Conservation (phyloP, 2,888 invertebrate species). For the Cartodere bifasciata region DNA sequence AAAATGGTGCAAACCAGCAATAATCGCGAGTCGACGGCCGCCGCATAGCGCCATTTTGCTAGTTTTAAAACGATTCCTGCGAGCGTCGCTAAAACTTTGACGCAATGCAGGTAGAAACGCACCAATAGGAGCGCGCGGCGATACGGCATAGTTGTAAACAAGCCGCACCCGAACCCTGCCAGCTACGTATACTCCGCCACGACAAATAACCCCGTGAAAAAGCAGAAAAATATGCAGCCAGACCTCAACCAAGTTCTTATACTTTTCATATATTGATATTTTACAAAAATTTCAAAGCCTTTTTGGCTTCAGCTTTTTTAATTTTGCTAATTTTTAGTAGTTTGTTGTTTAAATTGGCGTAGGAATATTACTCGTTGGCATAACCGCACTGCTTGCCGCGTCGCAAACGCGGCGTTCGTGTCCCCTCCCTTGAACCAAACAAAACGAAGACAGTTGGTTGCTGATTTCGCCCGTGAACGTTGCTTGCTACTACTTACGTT, state of each 20-base stretch:
- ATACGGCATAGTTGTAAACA: conserved; percentile 52
- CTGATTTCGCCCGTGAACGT: conserved; percentile 29
- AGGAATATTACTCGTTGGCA: conserved; percentile 37
- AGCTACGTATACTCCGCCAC: conserved; percentile 46
- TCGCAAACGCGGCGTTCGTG: conserved; percentile 24
- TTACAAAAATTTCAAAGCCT: neutral
- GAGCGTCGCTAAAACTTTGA: conserved; percentile 43
- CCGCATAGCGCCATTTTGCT: no score
- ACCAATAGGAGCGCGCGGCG: conserved; percentile 58
- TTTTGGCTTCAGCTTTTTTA: neutral
- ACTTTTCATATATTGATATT: neutral
- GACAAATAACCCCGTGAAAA: conserved; percentile 46
- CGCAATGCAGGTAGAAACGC: conserved; percentile 77
- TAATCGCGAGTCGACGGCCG: no score
- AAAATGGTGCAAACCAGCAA: no score
- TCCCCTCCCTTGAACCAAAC: conserved; percentile 28
- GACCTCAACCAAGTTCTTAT: no score
- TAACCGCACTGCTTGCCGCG: conserved; percentile 36
- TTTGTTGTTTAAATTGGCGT: conserved; percentile 23
- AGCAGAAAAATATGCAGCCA: conserved; percentile 22
- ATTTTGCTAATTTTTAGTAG: neutral
- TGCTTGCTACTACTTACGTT: conserved; percentile 24
- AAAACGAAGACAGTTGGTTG: conserved; percentile 35
- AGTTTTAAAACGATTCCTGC: no score
- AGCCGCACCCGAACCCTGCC: conserved; percentile 58